phyloP scores from a whole-genome alignment of 2,797 vertebrate species.

The Argya squamiceps region DNA sequence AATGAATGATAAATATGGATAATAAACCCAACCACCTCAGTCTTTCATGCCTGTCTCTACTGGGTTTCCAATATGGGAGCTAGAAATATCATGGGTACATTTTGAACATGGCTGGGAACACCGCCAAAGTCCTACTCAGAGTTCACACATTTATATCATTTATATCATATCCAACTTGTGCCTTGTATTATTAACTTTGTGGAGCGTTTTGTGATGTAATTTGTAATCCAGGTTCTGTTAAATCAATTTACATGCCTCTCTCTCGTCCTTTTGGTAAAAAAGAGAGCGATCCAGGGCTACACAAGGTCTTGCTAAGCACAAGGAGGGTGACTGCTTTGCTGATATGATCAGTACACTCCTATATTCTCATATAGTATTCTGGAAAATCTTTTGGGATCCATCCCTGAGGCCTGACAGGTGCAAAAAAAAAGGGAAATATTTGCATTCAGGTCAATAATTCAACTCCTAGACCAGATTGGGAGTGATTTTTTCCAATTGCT shows the following conservation, averaged over 20 bases:
- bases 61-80: conserved; percentile 54
- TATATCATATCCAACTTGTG: conserved; percentile 59
- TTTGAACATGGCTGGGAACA: conserved; percentile 56
- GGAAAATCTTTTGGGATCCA: neutral
- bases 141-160: conserved; percentile 67
- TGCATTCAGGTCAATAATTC: neutral
- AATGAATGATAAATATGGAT: conserved; percentile 59
- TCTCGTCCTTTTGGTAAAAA: neutral
- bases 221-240: conserved; percentile 25
- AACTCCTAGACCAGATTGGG: neutral
- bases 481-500: neutral
- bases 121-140: conserved; percentile 64
- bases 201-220: conserved; percentile 50
- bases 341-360: neutral
- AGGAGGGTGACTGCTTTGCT: neutral
- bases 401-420: neutral
- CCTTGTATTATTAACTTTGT: conserved; percentile 59
- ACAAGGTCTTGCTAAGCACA: neutral
- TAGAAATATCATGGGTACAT: conserved; percentile 69
- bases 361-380: neutral
- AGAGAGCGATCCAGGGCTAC: neutral
- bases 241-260: neutral
- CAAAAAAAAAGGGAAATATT: neutral
- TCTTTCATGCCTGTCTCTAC: conserved; percentile 52
- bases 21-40: conserved; percentile 51